Evolutionary conservation across 2,797 vertebrate species (phyloP).

Genomic region (Semotilus atromaculatus): DNA sequence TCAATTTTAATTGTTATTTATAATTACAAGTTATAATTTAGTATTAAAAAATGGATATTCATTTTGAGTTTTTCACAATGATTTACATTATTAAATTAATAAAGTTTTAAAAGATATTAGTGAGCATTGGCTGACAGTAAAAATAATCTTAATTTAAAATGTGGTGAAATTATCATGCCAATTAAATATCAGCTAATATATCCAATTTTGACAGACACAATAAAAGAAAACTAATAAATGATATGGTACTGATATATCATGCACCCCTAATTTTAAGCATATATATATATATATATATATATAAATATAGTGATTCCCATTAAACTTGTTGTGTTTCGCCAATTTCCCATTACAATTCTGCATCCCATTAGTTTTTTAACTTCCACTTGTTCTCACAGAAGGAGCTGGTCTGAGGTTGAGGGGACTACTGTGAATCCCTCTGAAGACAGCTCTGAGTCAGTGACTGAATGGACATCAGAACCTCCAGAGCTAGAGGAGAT

Average conservation of each 20-base stretch:
- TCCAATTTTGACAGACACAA: neutral
- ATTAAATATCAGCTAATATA: neutral
- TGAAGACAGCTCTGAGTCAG: constrained; percentile 55
- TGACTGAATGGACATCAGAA: constrained; percentile 70
- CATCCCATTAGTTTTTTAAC: neutral
- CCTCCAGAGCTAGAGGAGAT: constrained; percentile 70
- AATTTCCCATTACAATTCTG: neutral
- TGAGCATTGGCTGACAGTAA: neutral
- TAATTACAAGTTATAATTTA: too few relatives aligned
- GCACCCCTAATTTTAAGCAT: too few relatives aligned
- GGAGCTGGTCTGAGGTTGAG: constrained; percentile 59
- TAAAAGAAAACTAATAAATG: neutral
- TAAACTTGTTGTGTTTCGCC: neutral
- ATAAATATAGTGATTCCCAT: too few relatives aligned
- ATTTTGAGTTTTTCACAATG: neutral
- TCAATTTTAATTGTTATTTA: neutral
- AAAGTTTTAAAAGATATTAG: neutral
- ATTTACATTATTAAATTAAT: neutral
- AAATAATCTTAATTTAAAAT: neutral
- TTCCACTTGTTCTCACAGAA: constrained; percentile 45
- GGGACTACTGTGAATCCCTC: constrained; percentile 58
- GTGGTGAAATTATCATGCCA: neutral
- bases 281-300: neutral
- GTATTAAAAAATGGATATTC: too few relatives aligned
- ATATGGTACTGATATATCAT: too few relatives aligned